Evolutionary conservation across 1,140 invertebrate genomes (phyloP).

Genomic region (Panulirus ornatus): DNA sequence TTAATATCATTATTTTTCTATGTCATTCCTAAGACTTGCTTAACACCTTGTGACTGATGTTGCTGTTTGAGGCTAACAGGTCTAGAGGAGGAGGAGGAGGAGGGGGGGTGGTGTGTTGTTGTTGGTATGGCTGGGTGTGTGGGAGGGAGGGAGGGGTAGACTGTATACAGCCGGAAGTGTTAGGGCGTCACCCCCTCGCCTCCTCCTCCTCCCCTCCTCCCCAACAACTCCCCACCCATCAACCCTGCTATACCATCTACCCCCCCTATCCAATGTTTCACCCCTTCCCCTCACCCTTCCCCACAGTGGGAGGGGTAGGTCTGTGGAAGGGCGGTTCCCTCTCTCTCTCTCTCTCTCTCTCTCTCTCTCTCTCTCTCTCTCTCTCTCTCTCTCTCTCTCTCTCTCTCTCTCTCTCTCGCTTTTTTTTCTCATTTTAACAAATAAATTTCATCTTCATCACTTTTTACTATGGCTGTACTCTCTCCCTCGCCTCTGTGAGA

Average conservation of each 20-base stretch:
- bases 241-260: too few species aligned
- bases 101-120: too few species aligned
- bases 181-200: conserved; percentile 8
- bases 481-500: too few species aligned
- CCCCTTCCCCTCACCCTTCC: too few species aligned
- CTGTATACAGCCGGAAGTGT: conserved; percentile 26
- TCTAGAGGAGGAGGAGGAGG: neutral
- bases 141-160: neutral
- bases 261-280: too few species aligned
- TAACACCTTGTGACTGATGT: neutral
- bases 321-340: neutral
- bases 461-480: too few species aligned
- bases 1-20: too few species aligned
- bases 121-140: neutral
- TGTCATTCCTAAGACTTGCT: too few species aligned
- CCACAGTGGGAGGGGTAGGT: too few species aligned
- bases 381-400: neutral
- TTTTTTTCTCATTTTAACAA: too few species aligned
- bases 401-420: neutral
- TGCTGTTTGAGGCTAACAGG: neutral
- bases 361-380: neutral
- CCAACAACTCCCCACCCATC: neutral
- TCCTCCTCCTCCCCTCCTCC: neutral
- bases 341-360: neutral
- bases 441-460: too few species aligned